Base-by-base conservation (phyloP, 1,140 invertebrate species). In the Rhyacophila brunnea region DNA sequence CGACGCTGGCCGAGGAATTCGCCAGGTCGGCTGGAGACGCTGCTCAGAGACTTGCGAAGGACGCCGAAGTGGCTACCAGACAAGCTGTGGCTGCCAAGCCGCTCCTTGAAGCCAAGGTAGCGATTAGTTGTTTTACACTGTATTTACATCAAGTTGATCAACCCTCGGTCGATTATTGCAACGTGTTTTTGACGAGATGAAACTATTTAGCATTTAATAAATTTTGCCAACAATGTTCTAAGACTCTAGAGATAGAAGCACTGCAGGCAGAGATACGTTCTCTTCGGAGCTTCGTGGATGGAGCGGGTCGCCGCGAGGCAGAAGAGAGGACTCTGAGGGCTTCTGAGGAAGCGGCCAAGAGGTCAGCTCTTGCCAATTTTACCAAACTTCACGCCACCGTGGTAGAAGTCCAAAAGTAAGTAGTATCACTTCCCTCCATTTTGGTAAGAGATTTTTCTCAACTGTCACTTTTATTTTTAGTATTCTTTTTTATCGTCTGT, bases 1-100 rank as follows among this genome's bases (percentile, higher is more conserved):
- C 69, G 0, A 45, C 49, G 2, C 58, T 78, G 10, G 71, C 74
- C 6, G 60, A 71, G 7, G 48, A 66, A 4, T 23, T 66, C 65
- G 69, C 61, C 50, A 62, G 65, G 65, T 66, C 68, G 46, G 59
- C 65, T 14, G 54, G 13, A 4, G 47, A 13, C 9, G 53, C 59
- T 46, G 44, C 57, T 9, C 62, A 49, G 54, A 46, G 47, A 13
- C 35, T 48, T 20, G 59, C 55, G 40, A 54, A 53, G 47, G 38
- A 62, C 57, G 65, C 60, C 28, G 52, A 61, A 61, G 17, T 65
- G 51, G 60, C 45, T 48, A 68, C 60, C 67, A 68, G 66, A 63
- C 20, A 55, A 64, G 66, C 68, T 65, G 69, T 64, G 47, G 65
- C 53, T 65, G 58, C 64, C 53, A 58, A 66, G 56, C 63, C 68